Conservation (phyloP, 2,888 invertebrate genomes). For the Zootermopsis nevadensis region DNA sequence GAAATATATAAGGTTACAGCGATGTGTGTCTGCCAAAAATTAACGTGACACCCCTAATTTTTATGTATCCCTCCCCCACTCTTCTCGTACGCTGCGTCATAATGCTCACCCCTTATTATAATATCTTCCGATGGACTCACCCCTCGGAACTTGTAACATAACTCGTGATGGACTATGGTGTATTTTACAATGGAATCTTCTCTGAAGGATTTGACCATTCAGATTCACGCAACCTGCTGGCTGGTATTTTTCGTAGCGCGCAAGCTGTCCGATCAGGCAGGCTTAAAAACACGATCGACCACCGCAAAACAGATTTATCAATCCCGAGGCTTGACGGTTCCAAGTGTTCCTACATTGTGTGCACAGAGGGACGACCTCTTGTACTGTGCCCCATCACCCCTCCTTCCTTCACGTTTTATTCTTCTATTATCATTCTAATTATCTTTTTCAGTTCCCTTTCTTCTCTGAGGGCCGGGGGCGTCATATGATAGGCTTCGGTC, state of each 20-base stretch:
- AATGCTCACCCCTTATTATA: conserved; percentile 28
- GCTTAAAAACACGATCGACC: conserved; percentile 51
- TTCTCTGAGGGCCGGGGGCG: background rate
- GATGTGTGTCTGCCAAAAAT: too few relatives aligned
- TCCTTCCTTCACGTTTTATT: conserved; percentile 58
- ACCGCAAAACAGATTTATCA: conserved; percentile 64
- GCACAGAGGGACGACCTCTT: background rate
- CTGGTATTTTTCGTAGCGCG: background rate
- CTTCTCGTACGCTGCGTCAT: background rate
- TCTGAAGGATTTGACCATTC: background rate
- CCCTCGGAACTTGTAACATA: background rate
- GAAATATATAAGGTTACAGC: too few relatives aligned
- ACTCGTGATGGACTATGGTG: background rate
- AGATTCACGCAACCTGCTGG: background rate
- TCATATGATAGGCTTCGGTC: background rate
- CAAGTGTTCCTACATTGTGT: conserved; percentile 30
- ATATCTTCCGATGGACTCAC: conserved; percentile 12
- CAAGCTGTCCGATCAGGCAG: background rate
- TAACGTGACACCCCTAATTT: background rate
- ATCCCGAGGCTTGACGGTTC: conserved; percentile 53
- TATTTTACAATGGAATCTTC: background rate
- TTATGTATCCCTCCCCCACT: background rate
- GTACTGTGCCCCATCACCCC: conserved; percentile 14
- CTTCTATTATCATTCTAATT: conserved; percentile 66
- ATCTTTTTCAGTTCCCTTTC: conserved; percentile 59